These are phyloP conservation scores for Trachelipus rathkii DNA, from an alignment of 1,140 invertebrate genomes.

Conservation along the genomic window DNA sequence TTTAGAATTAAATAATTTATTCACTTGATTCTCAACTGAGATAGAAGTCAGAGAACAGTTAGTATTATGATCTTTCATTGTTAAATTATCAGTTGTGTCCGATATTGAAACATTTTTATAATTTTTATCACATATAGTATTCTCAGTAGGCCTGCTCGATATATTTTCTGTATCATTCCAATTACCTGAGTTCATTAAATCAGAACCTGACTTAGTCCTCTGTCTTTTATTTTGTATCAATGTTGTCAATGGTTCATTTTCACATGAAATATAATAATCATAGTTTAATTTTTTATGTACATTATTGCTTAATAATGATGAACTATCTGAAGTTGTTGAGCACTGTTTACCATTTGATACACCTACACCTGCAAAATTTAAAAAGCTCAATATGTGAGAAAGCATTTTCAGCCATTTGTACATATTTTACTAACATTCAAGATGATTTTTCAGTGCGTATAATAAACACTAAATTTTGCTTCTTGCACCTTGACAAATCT, in stretches of 20 bases:
- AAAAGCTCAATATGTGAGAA: too few species aligned
- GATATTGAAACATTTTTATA: neutral
- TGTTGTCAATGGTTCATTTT: conserved; percentile 1
- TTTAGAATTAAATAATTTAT: neutral
- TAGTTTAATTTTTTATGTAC: neutral
- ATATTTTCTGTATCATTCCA: neutral
- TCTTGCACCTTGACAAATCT: too few species aligned
- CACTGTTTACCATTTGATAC: conserved; percentile 4
- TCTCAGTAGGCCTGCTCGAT: neutral
- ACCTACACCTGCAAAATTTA: too few species aligned
- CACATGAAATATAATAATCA: neutral
- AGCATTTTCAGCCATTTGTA: too few species aligned
- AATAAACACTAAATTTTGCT: too few species aligned
- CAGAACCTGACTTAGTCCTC: neutral
- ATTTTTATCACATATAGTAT: neutral
- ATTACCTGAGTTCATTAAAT: neutral
- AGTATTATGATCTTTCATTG: too few species aligned
- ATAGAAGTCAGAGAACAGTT: neutral
- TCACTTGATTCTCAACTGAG: neutral
- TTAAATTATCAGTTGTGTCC: neutral
- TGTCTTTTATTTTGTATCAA: neutral
- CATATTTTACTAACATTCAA: too few species aligned
- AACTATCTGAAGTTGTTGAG: neutral
- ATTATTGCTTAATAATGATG: neutral
- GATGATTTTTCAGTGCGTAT: too few species aligned